Evolutionary conservation across 2,797 vertebrate species (phyloP), one percentile per base, ranked within the genome.

Genomic region (Agapornis canus): DNA sequence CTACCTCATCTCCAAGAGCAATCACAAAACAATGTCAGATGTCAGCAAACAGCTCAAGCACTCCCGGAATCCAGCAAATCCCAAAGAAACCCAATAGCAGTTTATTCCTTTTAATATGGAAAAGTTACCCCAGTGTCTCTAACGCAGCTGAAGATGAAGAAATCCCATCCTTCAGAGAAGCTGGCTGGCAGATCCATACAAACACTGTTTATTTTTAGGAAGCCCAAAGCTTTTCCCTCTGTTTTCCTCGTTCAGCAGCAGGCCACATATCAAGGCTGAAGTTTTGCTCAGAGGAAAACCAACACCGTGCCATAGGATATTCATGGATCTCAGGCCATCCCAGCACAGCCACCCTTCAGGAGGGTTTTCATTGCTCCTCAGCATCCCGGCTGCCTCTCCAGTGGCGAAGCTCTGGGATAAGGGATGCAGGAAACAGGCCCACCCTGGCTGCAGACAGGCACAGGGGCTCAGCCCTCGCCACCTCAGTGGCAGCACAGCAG

Each of bases 141-240:
- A 80, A 92, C 5, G 52, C 42, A 60, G 52, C 80, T 71, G 25
- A 65, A 77, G 87, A 95, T 93, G 77, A 94, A 96, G 83, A 97
- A 95, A 95, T 94, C 78, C 32, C 78, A 57, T 51, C 60, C 56
- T 60, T 69, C 68, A 80, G 73, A 72, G 59, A 85, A 73, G 73
- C 54, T 35, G 73, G 82, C 64, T 77, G 82, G 77, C 39, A 31
- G 82, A 56, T 65, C 78, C 52, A 70, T 56, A 37, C 86, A 90
- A 91, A 19, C 43, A 45, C 26, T 6, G 52, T 64, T 85, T 95
- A 95, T 93, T 96, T 96, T 93, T 95, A 90, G 83, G 11, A 45
- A 68, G 27, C 59, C 86, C 70, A 86, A 94, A 92, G 85, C 35
- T 72, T 88, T 25, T n/a, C 93, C 79, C 80, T 72, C 18, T 79